Conservation (phyloP, 2,113 vertebrate species). For the Antennarius striatus region DNA sequence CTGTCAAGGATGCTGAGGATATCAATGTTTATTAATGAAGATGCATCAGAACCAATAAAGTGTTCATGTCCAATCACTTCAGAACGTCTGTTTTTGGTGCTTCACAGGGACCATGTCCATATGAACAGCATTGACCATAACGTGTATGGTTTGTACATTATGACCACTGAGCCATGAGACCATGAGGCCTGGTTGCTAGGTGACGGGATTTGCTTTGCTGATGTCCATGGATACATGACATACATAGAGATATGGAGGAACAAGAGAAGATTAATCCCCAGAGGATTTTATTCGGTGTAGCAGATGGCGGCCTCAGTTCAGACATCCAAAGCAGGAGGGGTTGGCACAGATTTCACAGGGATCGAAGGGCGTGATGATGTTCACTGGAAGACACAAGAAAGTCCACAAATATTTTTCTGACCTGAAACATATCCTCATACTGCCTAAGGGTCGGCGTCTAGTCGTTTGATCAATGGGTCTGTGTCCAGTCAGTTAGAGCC, state of each 20-base stretch:
- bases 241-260: slow-evolving; percentile 9
- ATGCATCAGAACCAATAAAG: slow-evolving; percentile 21
- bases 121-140: not conserved
- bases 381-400: slow-evolving; percentile 58
- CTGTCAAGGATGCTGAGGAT: slow-evolving; percentile 6
- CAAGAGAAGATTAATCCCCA: not conserved
- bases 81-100: not conserved
- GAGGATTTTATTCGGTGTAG: slow-evolving; percentile 5
- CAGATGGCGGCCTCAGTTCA: slow-evolving; percentile 42
- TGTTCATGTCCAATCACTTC: slow-evolving; percentile 9
- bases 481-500: not conserved
- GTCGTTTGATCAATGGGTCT: slow-evolving; percentile 6
- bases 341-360: slow-evolving; percentile 83
- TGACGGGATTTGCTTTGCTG: not conserved
- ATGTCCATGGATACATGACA: not conserved
- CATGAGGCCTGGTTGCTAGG: not conserved
- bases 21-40: slow-evolving; percentile 24
- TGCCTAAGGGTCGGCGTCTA: not conserved
- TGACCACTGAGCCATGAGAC: not conserved
- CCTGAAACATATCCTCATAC: not conserved
- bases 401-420: slow-evolving; percentile 7
- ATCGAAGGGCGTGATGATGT: slow-evolving; percentile 57
- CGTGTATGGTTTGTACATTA: no score
- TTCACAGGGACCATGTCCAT: not conserved
- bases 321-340: slow-evolving; percentile 81